These are phyloP conservation scores for Odontomachus brunneus DNA, from an alignment of 1,140 invertebrate genomes.

Conservation along the genomic window DNA sequence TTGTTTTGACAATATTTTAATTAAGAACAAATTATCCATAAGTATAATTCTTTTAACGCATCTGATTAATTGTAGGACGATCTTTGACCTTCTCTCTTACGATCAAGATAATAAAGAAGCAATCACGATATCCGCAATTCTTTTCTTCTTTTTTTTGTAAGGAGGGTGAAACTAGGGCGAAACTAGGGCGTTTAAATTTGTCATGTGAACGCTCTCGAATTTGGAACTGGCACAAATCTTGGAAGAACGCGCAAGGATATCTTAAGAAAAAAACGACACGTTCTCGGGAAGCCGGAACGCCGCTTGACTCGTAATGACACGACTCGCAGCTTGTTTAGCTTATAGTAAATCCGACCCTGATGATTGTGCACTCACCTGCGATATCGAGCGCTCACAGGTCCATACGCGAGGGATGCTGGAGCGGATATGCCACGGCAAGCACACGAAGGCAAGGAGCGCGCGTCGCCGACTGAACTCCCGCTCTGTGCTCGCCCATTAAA, in stretches of 20 bases:
- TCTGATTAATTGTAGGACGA: too few relatives aligned
- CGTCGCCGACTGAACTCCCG: slow-evolving; percentile 71
- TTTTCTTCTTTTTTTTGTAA: too few relatives aligned
- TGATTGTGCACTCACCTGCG: slow-evolving; percentile 49
- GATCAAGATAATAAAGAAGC: too few relatives aligned
- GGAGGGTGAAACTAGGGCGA: too few relatives aligned
- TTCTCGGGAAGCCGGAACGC: background rate
- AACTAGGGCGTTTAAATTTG: too few relatives aligned
- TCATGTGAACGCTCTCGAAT: too few relatives aligned
- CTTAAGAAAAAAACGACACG: background rate
- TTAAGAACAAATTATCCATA: too few relatives aligned
- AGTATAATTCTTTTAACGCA: too few relatives aligned
- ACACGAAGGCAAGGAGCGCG: slow-evolving; percentile 70
- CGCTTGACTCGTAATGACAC: background rate
- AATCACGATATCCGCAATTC: too few relatives aligned
- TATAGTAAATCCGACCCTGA: slow-evolving; percentile 27
- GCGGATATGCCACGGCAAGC: slow-evolving; percentile 17
- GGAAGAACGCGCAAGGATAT: background rate
- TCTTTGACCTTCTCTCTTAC: too few relatives aligned
- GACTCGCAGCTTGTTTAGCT: background rate
- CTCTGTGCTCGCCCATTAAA: slow-evolving; percentile 66
- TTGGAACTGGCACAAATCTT: too few relatives aligned
- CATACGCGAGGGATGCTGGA: slow-evolving; percentile 21
- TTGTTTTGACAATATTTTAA: too few relatives aligned
- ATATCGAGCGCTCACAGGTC: slow-evolving; percentile 34